phyloP scores from a whole-genome alignment of 1,140 invertebrate genomes.

The Orchesella cincta region DNA sequence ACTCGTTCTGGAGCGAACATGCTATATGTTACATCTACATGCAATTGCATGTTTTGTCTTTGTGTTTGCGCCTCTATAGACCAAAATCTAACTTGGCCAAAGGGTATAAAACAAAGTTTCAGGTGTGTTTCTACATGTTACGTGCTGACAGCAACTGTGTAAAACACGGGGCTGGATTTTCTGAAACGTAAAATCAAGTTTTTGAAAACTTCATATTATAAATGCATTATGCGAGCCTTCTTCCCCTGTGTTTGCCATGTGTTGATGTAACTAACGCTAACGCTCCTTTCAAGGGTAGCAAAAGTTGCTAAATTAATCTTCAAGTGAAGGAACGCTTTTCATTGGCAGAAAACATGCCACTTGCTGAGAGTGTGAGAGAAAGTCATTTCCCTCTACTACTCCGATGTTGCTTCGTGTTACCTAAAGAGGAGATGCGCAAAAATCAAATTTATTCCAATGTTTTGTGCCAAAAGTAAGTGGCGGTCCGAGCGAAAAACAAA shows the following conservation, averaged over 20 bases:
- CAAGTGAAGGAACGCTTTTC: not conserved
- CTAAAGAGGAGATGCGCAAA: not conserved
- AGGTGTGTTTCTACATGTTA: not conserved
- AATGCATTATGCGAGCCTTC: not conserved
- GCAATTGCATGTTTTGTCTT: no score
- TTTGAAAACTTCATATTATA: not conserved
- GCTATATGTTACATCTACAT: no score
- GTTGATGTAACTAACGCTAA: not conserved
- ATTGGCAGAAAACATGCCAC: not conserved
- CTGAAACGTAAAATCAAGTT: not conserved
- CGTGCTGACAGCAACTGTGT: not conserved
- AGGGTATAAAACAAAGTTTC: not conserved
- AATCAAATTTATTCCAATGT: not conserved
- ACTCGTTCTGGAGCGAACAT: no score
- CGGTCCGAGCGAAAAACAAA: no score
- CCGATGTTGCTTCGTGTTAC: not conserved
- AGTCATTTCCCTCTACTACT: not conserved
- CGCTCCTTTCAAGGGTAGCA: no score
- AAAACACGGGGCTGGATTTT: not conserved
- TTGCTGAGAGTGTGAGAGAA: slow-evolving; percentile 17
- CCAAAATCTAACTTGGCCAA: not conserved
- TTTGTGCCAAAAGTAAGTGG: not conserved
- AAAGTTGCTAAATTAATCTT: slow-evolving; percentile 18
- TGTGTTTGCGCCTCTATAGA: not conserved
- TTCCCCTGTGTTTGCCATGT: not conserved